Base-by-base conservation (phyloP, 2,888 invertebrate species). In the Camptogramma bilineatum region DNA sequence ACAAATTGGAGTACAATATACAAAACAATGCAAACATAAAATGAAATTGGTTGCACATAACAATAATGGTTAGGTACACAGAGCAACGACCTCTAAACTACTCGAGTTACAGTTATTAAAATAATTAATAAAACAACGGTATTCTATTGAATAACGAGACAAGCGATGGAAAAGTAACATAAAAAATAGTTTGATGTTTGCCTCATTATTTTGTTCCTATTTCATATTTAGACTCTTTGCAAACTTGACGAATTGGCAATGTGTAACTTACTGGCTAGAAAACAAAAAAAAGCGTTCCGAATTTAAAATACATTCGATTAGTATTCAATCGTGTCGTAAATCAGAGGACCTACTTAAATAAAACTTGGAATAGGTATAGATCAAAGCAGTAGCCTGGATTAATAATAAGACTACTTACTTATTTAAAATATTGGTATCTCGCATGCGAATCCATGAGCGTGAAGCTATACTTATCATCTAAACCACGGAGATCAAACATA, bases 111-210 rank as follows among this genome's bases (percentile, higher is more conserved):
- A 83, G 87, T 83, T 87, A 83, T 56, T 48, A 50, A 21, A 55
- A 83, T 84, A 87, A 88, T 88, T 88, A 87, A 84, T 80, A 80
- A 86, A 69, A 87, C 87, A 89, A 87, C 88, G 88, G 88, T 87
- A 85, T 76, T 74, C 71, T 76, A 76, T 78, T 78, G 76, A 79
- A 75, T 72, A 73, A 68, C 63, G 70, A 75, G 66, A 72, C 81
- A 80, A 76, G 78, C 80, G 73, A 80, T 76, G 64, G 68, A 72
- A 69, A 69, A 70, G 61, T 28, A 59, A 72, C 68, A 67, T 16
- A 7, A 44, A 44, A 39, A 39, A 39, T 39, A 39, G 10, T 39
- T 13, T 39, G 13, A n/a, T n/a, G n/a, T n/a, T n/a, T 13, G 10
- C 34, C 13, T 13, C 28, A 8, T 7, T 28, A 28, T 39, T 39